Base-by-base conservation (phyloP, 2,888 invertebrate genomes). In the Parnassius apollo region DNA sequence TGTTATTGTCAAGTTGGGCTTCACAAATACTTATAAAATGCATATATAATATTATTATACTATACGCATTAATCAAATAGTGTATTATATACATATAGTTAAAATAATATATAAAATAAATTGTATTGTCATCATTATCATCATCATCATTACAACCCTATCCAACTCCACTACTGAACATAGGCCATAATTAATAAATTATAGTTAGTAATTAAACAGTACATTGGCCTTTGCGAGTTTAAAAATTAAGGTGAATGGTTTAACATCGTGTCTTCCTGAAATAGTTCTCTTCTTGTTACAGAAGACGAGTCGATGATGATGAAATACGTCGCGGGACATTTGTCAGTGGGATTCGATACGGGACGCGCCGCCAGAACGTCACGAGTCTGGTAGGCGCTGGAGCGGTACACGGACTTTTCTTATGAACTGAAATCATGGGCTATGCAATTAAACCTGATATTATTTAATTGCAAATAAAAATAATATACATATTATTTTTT, bases 331-430 rank as follows among this genome's bases (percentile, higher is more conserved):
- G 65, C 61, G 68, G 65, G 69, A 73, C 71, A 72, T 70, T 75
- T 76, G 74, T 75, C 73, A 71, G 66, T 68, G 68, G 66, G 69
- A 81, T 82, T 81, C 69, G 80, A 76, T 76, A 77, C 75, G 74
- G 80, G 65, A 61, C 51, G 18, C 18, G 61, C 49, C 55, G 56
- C 48, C 13, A 54, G 63, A 59, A 56, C 63, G 66, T 68, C 68
- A 68, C 68, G 68, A 68, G 57, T 56, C 53, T 45, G 57, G 48
- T 35, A 56, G 56, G 50, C 57, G 48, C 42, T 51, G 59, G 59
- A 56, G 51, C 62, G 56, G 56, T 52, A 51, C 59, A 46, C 55
- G 59, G 61, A 42, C 62, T 45, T 56, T 52, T 59, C 63, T 64
- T 64, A 51, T 56, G 63, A 56, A 58, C 59, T 44, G 51, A 50